Percentiles rank a stretch among this genome's conserved stretches.
These are phyloP conservation scores for Alectura lathami DNA, from an alignment of 2,113 vertebrate genomes.

Conservation along the genomic window DNA sequence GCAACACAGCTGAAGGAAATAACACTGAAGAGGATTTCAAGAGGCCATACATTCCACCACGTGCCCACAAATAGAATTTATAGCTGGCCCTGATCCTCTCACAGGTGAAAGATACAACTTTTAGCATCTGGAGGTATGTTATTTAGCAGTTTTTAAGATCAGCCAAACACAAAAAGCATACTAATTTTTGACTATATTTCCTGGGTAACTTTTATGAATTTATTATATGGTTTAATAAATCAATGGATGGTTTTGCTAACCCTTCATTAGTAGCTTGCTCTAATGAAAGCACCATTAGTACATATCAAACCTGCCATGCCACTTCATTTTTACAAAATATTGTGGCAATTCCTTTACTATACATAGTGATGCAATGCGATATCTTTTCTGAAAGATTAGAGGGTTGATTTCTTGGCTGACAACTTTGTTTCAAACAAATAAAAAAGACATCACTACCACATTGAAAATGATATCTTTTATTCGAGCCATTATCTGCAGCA, in stretches of 20 bases:
- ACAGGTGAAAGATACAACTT: background rate
- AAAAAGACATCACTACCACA: background rate
- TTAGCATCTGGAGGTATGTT: background rate
- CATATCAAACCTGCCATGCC: background rate
- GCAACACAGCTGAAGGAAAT: background rate
- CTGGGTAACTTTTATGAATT: background rate
- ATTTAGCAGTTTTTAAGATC: background rate
- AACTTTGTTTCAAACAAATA: background rate
- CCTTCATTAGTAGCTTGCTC: constrained; percentile 10
- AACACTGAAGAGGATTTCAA: background rate
- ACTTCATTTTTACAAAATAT: background rate
- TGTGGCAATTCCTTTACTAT: constrained; percentile 3
- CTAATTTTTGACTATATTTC: background rate
- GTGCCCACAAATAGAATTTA: background rate
- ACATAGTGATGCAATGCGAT: background rate
- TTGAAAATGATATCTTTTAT: background rate
- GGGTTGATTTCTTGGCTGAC: background rate
- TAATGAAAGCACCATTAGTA: background rate
- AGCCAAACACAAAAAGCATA: background rate
- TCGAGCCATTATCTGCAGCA: background rate
- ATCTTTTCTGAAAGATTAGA: constrained; percentile 8
- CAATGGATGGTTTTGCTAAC: constrained; percentile 12
- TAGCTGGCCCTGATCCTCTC: background rate
- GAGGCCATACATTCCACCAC: background rate
- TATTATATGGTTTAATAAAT: constrained; percentile 12